A percentile compares a stretch with the other conserved stretches of the same genome.
Conservation (phyloP, 2,113 vertebrate genomes). For the Aviceda subcristata region DNA sequence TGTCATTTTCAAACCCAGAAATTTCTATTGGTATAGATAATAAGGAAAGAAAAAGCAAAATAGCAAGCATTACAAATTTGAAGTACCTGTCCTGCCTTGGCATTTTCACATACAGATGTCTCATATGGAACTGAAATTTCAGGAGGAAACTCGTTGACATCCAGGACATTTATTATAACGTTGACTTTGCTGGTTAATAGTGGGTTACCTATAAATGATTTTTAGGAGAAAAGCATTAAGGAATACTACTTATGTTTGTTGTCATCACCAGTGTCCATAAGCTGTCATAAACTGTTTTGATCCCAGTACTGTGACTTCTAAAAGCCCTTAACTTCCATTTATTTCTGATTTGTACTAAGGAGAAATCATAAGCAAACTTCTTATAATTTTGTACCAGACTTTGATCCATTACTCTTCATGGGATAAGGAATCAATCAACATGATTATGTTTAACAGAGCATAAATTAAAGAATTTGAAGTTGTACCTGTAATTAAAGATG, state of each 20-base stretch:
- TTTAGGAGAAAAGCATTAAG: conserved; percentile 18
- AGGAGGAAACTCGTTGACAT: conserved; percentile 97
- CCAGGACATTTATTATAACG: conserved; percentile 89
- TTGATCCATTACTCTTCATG: not conserved
- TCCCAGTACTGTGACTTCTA: not conserved
- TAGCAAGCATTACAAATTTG: not conserved
- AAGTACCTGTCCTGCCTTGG: conserved; percentile 91
- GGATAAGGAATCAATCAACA: not conserved
- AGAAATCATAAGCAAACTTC: not conserved
- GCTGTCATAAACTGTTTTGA: not conserved
- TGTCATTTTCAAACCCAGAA: not conserved
- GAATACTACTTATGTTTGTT: not conserved
- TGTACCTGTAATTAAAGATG: not conserved
- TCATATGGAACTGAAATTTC: conserved; percentile 91
- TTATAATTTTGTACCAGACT: not conserved
- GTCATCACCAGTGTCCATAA: not conserved
- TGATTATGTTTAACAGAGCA: not conserved
- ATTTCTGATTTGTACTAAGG: not conserved
- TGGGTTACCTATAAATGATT: conserved; percentile 83
- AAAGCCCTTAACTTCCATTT: not conserved
- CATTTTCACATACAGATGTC: conserved; percentile 92
- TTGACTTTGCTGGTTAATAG: conserved; percentile 89
- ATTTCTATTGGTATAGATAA: not conserved
- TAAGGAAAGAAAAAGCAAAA: not conserved
- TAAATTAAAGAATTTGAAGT: not conserved